Evolutionary conservation across 2,113 vertebrate species (phyloP), one percentile per base, ranked within the genome.

Genomic region (Triplophysa siluroides): DNA sequence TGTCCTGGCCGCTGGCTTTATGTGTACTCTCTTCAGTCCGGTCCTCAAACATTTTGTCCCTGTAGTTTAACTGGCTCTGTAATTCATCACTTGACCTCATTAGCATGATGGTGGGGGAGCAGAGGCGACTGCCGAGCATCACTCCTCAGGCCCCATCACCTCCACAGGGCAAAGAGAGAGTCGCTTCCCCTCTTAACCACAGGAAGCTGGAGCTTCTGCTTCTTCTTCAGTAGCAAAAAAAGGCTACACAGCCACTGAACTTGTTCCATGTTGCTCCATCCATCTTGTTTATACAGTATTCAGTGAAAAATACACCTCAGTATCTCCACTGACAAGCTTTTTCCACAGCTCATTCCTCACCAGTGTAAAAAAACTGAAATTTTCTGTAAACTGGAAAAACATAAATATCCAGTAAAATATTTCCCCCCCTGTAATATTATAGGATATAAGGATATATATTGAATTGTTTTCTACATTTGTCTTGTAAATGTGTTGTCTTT

Each of bases 21-120:
- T 79, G 71, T 54, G 60, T 65, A 62, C 78, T 62, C 76, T 77
- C 45, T 67, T 76, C 86, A 87, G 80, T 86, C 84, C 88, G 83
- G 66, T 84, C 83, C 60, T 75, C 81, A 71, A 78, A 38, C 52
- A 29, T 68, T 74, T 62, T 67, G 62, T 78, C 77, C 77, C 81
- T 60, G 80, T 24, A 82, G 86, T 87, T 87, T 87, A 91, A 89
- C 84, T 70, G 87, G 86, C 86, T 87, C 85, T 90, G 85, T 87
- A 84, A 90, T 90, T 89, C 11, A 29, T 87, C 82, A 87, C 88
- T 90, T 89, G 89, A 92, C 90, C 91, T 92, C 88, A 92, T 92
- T 91, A 91, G 82, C 85, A 83, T 84, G 86, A 78, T 86, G 84
- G 88, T 66, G 33, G 86, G 79, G 45, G 81, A 76, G 78, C 38